These are phyloP conservation scores for Corythaeola cristata DNA, from an alignment of 2,113 vertebrate genomes.

Conservation along the genomic window DNA sequence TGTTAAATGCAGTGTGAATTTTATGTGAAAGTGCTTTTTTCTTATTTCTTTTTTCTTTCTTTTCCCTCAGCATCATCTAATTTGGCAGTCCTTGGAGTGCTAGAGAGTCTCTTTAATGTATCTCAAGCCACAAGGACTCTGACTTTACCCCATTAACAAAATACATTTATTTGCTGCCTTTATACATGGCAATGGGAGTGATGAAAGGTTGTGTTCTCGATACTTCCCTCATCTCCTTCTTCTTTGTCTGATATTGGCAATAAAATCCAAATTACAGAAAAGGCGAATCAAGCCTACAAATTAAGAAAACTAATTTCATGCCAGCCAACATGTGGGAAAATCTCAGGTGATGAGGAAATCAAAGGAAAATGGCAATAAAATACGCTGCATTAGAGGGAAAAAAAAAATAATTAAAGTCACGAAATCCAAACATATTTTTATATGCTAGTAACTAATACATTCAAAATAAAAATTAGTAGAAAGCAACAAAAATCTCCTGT, in stretches of 20 bases:
- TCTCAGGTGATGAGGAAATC: neutral
- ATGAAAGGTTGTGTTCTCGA: neutral
- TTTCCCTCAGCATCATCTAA: neutral
- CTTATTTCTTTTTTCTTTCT: neutral
- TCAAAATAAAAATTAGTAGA: neutral
- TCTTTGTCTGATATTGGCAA: neutral
- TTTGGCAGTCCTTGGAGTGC: neutral
- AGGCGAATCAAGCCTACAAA: constrained; percentile 1
- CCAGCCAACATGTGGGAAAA: neutral
- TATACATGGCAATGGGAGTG: neutral
- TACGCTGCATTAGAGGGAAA: neutral
- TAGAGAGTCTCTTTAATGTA: constrained; percentile 10
- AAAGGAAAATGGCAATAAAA: constrained; percentile 1
- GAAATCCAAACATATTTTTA: neutral
- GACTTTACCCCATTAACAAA: constrained; percentile 14
- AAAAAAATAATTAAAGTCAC: neutral
- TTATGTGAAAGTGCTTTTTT: constrained; percentile 1
- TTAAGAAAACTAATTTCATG: constrained; percentile 29
- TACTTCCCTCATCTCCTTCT: neutral
- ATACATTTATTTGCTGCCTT: constrained; percentile 12
- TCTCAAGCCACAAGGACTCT: neutral
- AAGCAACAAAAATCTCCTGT: neutral
- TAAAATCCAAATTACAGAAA: constrained; percentile 32
- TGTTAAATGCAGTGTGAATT: constrained; percentile 38
- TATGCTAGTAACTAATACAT: neutral